These are phyloP conservation scores for Luffia ferchaultella DNA, from an alignment of 2,888 invertebrate species.

Conservation along the genomic window DNA sequence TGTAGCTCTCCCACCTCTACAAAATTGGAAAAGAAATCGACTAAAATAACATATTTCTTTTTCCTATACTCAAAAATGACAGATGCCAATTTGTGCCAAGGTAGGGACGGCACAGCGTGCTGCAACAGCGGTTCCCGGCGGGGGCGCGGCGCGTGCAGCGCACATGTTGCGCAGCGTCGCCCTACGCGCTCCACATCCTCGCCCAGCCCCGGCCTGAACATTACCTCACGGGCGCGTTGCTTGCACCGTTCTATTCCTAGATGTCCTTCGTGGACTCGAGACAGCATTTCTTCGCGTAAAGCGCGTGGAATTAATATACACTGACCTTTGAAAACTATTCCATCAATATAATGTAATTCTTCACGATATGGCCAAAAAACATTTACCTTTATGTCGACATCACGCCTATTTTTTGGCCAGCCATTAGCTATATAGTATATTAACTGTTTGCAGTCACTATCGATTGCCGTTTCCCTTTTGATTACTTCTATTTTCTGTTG, in stretches of 20 bases:
- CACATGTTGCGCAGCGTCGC: too few relatives aligned
- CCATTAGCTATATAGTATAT: too few relatives aligned
- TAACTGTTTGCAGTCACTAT: too few relatives aligned
- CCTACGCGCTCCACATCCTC: too few relatives aligned
- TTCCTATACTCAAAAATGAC: slow-evolving; percentile 14
- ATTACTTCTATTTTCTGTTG: too few relatives aligned
- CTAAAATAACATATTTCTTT: slow-evolving; percentile 11
- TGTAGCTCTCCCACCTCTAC: slow-evolving; percentile 9
- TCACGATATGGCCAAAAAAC: too few relatives aligned
- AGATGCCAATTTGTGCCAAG: slow-evolving; percentile 14
- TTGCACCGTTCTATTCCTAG: background rate
- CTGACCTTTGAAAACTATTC: background rate
- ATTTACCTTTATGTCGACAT: too few relatives aligned
- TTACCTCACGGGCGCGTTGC: background rate
- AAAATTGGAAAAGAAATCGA: slow-evolving; percentile 11
- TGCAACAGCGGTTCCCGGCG: too few relatives aligned
- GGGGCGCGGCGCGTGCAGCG: too few relatives aligned
- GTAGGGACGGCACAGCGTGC: slow-evolving; percentile 7
- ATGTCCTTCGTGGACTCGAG: background rate
- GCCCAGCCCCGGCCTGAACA: background rate
- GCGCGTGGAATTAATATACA: background rate
- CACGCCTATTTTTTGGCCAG: too few relatives aligned
- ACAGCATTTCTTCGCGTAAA: background rate
- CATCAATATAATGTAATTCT: too few relatives aligned
- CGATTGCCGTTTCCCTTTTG: too few relatives aligned